Percentiles rank a stretch among this genome's conserved stretches.
These are phyloP conservation scores for Netelia fuscicornis DNA, from an alignment of 2,888 invertebrate species.

Conservation along the genomic window DNA sequence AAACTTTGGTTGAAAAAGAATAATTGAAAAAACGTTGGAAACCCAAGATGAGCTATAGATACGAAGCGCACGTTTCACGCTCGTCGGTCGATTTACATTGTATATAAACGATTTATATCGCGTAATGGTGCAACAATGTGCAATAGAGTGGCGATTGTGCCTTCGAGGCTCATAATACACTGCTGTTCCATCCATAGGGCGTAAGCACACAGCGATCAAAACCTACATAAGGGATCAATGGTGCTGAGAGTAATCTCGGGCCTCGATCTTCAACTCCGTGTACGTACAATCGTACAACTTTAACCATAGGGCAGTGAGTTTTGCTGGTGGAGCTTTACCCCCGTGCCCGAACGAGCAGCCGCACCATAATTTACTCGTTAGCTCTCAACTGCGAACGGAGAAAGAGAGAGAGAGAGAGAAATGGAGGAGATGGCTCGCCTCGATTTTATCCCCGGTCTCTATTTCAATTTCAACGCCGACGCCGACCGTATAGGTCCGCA, in stretches of 20 bases:
- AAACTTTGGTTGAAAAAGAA: neutral
- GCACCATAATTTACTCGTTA: conserved; percentile 84
- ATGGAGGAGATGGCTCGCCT: conserved; percentile 41
- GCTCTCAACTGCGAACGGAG: conserved; percentile 65
- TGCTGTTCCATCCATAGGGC: conserved; percentile 4
- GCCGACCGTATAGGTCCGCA: conserved; percentile 4
- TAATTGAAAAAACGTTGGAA: neutral
- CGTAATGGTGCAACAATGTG: conserved; percentile 55
- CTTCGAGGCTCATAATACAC: conserved; percentile 8
- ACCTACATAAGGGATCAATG: conserved; percentile 74
- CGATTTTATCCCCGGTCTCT: conserved; percentile 65
- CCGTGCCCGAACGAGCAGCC: conserved; percentile 76
- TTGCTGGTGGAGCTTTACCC: conserved; percentile 53
- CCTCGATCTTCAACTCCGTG: conserved; percentile 76
- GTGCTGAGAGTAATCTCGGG: conserved; percentile 81
- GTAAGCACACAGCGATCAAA: conserved; percentile 37
- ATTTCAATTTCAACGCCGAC: conserved; percentile 73
- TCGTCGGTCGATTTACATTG: neutral
- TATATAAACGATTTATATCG: conserved; percentile 20
- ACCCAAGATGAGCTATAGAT: neutral
- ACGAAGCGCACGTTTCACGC: neutral
- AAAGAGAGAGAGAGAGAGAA: conserved; percentile 5
- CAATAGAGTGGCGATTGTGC: conserved; percentile 34
- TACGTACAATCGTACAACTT: conserved; percentile 27
- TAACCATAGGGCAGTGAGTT: conserved; percentile 54